A percentile compares a stretch with the other conserved stretches of the same genome.
These are phyloP conservation scores for Spermophilus dauricus DNA, from an alignment of 2,113 vertebrate genomes.

Conservation along the genomic window DNA sequence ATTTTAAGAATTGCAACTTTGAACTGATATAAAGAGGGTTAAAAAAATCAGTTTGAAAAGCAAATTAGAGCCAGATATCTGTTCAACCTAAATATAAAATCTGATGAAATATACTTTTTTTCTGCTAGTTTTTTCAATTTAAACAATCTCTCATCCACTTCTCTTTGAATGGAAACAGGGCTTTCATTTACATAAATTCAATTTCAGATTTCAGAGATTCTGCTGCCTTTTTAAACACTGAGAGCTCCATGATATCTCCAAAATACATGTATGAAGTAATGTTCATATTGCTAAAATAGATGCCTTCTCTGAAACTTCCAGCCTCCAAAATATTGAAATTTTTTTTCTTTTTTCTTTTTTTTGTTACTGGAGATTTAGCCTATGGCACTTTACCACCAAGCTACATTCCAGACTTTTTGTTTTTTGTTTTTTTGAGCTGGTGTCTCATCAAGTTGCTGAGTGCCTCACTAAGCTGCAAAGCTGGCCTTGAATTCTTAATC, in stretches of 20 bases:
- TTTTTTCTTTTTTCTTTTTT: too few species aligned
- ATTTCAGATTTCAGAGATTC: background rate
- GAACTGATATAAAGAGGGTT: constrained; percentile 1
- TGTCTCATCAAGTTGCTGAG: too few species aligned
- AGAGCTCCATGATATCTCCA: background rate
- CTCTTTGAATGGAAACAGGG: background rate
- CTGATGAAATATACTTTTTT: background rate
- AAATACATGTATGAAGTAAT: background rate
- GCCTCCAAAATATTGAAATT: background rate
- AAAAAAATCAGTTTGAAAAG: constrained; percentile 39
- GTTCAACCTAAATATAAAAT: constrained; percentile 53
- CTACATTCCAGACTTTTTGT: too few species aligned
- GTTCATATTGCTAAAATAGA: background rate
- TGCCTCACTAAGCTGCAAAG: too few species aligned
- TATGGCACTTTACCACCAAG: too few species aligned
- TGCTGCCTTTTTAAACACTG: background rate
- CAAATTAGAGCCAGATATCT: constrained; percentile 70
- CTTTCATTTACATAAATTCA: constrained; percentile 22
- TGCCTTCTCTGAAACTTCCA: background rate
- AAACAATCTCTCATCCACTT: background rate
- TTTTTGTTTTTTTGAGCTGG: too few species aligned
- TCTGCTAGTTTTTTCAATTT: constrained; percentile 16
- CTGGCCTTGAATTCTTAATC: too few species aligned
- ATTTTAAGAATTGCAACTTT: constrained; percentile 30
- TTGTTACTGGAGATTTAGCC: too few species aligned